Conservation (phyloP, 2,797 vertebrate genomes). For the Artibeus jamaicensis region DNA sequence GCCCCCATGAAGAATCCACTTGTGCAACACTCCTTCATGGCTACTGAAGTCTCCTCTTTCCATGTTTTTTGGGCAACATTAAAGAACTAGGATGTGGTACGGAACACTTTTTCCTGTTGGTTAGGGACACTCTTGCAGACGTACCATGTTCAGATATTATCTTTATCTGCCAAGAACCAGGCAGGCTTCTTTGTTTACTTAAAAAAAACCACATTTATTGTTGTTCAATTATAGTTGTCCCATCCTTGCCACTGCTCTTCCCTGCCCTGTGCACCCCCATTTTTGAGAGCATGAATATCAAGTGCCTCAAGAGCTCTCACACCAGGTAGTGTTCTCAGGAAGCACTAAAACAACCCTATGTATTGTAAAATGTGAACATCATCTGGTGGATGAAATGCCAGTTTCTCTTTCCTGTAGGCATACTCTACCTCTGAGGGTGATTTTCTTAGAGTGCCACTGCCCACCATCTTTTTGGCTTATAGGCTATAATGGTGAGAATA, state of each 20-base stretch:
- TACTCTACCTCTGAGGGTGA: accelerated
- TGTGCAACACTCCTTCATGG: background rate
- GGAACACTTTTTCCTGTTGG: background rate
- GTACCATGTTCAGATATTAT: background rate
- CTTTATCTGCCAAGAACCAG: background rate
- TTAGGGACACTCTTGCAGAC: background rate
- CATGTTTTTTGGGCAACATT: background rate
- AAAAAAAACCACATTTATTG: too few species aligned
- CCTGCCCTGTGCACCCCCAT: too few species aligned
- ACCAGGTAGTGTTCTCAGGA: background rate
- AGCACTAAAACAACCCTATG: too few species aligned
- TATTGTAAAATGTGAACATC: background rate
- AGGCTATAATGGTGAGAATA: background rate
- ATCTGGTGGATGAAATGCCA: background rate
- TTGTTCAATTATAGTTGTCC: too few species aligned
- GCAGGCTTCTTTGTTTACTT: background rate
- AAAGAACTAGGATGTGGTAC: background rate
- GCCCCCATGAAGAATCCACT: background rate
- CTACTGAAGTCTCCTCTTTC: background rate
- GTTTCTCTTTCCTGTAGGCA: background rate
- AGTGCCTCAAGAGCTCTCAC: background rate
- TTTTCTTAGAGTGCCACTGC: background rate
- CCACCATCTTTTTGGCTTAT: background rate
- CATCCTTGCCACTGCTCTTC: too few species aligned
- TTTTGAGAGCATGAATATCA: background rate